Percentiles rank a stretch among this genome's conserved stretches.
Conservation (phyloP, 2,888 invertebrate genomes). For the Allacma fusca region DNA sequence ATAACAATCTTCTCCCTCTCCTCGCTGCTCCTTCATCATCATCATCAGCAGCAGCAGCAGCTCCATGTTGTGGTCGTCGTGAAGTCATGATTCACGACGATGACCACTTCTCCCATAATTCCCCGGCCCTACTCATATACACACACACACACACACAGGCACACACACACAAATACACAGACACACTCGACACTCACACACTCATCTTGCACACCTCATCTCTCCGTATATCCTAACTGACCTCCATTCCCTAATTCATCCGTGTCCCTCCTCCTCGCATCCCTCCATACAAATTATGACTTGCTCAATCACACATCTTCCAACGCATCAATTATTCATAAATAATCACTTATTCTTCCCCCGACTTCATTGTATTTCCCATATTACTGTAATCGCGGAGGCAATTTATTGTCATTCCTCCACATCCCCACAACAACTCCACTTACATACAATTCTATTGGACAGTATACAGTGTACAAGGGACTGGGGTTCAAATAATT, state of each 20-base stretch:
- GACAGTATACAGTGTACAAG: no score
- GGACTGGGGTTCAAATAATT: no score
- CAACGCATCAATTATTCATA: no score
- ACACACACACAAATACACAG: no score
- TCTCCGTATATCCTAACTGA: neutral
- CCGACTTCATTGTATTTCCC: no score
- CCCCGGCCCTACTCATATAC: neutral
- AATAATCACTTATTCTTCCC: no score
- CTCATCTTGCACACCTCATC: neutral
- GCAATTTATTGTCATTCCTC: no score
- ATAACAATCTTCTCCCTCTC: neutral
- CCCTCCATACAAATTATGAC: neutral
- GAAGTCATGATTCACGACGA: slow-evolving; percentile 43
- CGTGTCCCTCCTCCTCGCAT: neutral
- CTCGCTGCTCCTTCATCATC: neutral
- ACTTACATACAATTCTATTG: no score
- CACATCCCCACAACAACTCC: no score
- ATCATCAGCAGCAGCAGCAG: slow-evolving; percentile 11
- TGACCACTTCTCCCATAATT: neutral
- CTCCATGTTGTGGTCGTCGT: slow-evolving; percentile 19
- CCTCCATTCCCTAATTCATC: slow-evolving; percentile 14
- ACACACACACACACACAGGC: neutral
- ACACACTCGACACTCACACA: no score
- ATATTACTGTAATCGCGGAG: no score
- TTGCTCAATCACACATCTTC: no score